phyloP scores from a whole-genome alignment of 1,140 invertebrate genomes.

The Streblospio benedicti region DNA sequence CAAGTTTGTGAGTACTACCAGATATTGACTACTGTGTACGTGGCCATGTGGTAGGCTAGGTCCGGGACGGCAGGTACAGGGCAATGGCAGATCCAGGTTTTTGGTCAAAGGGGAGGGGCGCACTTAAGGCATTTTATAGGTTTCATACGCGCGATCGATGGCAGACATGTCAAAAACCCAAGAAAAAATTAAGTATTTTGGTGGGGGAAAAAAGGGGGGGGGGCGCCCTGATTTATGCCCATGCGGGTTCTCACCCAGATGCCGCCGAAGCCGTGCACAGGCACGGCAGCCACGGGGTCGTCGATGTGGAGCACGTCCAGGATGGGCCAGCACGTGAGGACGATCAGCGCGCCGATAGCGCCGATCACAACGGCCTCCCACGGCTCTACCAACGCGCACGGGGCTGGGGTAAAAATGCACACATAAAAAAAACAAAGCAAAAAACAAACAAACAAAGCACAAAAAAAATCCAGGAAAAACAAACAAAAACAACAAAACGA shows the following conservation, averaged over 20 bases:
- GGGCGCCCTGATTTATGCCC: neutral
- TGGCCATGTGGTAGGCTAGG: no score
- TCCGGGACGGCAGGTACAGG: no score
- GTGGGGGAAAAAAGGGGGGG: neutral
- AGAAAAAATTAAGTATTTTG: no score
- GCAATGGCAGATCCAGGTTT: no score
- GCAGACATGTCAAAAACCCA: no score
- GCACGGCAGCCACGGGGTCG: constrained; percentile 81
- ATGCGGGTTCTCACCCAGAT: constrained; percentile 29
- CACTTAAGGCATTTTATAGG: no score
- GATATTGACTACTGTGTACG: no score
- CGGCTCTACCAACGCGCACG: constrained; percentile 75
- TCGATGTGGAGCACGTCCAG: constrained; percentile 71
- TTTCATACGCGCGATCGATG: no score
- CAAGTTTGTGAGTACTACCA: no score
- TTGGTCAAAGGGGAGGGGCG: neutral
- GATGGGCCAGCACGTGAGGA: constrained; percentile 60
- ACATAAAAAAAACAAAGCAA: neutral
- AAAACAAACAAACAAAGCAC: neutral
- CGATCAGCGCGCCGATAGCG: constrained; percentile 63
- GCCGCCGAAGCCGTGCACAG: constrained; percentile 64
- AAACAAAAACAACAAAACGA: no score
- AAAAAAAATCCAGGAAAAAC: neutral
- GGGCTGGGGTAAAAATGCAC: constrained; percentile 51
- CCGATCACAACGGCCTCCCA: constrained; percentile 81